Evolutionary conservation across 2,113 vertebrate genomes (phyloP).

Genomic region (Muntiacus reevesi): DNA sequence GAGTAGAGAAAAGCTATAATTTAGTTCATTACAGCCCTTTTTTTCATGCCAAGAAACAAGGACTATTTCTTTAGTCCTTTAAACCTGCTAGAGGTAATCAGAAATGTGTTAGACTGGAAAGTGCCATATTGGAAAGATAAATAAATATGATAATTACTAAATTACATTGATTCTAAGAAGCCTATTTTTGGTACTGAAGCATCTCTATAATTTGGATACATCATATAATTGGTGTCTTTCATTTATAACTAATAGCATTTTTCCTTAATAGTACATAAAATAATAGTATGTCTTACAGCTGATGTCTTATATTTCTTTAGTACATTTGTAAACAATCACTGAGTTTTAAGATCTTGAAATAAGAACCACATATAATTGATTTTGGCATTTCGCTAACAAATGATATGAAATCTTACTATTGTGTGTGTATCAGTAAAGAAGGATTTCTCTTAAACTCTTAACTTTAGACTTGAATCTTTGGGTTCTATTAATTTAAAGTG

Average conservation of each 20-base stretch:
- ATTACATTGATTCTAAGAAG: background rate
- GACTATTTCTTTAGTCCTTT: background rate
- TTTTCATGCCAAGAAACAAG: background rate
- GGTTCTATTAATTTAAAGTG: background rate
- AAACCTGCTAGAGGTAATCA: background rate
- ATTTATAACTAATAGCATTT: background rate
- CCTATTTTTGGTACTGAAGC: background rate
- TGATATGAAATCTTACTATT: background rate
- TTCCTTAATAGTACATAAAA: background rate
- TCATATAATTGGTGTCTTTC: background rate
- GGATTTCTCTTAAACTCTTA: background rate
- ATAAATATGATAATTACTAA: background rate
- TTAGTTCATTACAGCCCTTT: background rate
- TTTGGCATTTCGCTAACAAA: background rate
- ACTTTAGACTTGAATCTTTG: background rate
- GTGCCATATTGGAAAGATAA: background rate
- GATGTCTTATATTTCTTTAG: background rate
- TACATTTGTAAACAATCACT: background rate
- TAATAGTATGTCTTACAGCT: background rate
- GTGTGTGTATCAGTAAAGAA: background rate
- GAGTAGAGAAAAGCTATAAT: background rate
- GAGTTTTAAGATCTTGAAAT: conserved; percentile 14
- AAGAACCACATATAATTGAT: background rate
- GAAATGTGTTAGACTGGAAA: background rate
- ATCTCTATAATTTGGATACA: background rate